A percentile compares a stretch with the other conserved stretches of the same genome.
Evolutionary conservation across 1,140 invertebrate species (phyloP).

Genomic region (Monomorium pharaonis): DNA sequence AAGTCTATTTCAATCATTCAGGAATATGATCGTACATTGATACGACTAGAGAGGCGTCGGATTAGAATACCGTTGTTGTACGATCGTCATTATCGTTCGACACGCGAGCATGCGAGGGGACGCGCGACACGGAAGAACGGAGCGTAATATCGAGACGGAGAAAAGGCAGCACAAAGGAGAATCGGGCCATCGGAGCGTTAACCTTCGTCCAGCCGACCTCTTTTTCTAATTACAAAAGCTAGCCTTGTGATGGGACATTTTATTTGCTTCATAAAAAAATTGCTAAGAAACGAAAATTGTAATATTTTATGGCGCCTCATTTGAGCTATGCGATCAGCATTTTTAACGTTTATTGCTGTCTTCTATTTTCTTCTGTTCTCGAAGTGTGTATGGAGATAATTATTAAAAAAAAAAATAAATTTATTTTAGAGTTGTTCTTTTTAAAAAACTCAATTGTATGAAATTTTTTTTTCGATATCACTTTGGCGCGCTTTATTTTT

Average conservation of each 20-base stretch:
- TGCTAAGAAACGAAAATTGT: neutral
- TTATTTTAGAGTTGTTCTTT: neutral
- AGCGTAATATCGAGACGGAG: constrained; percentile 18
- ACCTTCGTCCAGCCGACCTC: constrained; percentile 6
- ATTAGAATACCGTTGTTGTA: neutral
- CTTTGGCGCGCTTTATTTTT: neutral
- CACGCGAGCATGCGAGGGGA: neutral
- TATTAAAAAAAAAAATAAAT: neutral
- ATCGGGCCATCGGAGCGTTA: constrained; percentile 68
- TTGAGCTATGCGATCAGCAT: neutral
- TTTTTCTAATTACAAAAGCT: constrained; percentile 40
- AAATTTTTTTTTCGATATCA: neutral
- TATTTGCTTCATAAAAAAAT: constrained; percentile 31
- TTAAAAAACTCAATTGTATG: neutral
- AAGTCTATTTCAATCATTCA: neutral
- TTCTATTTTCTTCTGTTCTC: neutral
- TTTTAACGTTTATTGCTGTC: neutral
- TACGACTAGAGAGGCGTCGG: neutral
- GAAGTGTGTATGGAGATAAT: neutral
- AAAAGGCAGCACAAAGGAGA: constrained; percentile 61
- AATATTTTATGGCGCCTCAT: neutral
- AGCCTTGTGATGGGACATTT: neutral
- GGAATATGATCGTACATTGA: constrained; percentile 27
- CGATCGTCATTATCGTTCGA: constrained; percentile 4
- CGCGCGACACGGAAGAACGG: constrained; percentile 23